Conservation (phyloP, 2,113 vertebrate genomes). For the Suncus etruscus region DNA sequence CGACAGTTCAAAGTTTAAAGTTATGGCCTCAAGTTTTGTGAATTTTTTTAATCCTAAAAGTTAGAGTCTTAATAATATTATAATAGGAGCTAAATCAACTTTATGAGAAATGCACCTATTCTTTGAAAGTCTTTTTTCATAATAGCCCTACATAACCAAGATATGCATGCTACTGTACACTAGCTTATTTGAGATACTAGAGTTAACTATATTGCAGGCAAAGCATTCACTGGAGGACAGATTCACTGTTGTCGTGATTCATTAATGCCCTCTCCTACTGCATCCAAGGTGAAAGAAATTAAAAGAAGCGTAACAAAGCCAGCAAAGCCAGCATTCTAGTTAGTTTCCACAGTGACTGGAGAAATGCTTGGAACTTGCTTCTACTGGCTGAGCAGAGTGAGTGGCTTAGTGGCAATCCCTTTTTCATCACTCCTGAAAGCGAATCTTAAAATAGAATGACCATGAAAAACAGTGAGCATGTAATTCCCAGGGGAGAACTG, state of each 20-base stretch:
- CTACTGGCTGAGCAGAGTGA: constrained; percentile 7
- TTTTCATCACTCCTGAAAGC: neutral
- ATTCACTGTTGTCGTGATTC: constrained; percentile 54
- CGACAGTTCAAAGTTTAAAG: constrained; percentile 22
- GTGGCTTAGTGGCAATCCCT: neutral
- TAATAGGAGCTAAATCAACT: constrained; percentile 43
- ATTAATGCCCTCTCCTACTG: constrained; percentile 53
- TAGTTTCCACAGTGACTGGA: neutral
- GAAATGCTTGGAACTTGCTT: neutral
- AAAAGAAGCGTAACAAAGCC: constrained; percentile 31
- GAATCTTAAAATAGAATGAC: constrained; percentile 45
- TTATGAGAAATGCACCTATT: neutral
- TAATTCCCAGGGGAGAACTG: neutral
- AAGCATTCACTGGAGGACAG: constrained; percentile 9
- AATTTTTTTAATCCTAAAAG: constrained; percentile 16
- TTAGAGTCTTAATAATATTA: constrained; percentile 22
- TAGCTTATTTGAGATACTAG: constrained; percentile 39
- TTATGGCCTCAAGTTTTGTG: neutral
- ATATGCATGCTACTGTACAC: constrained; percentile 20
- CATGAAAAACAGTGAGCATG: neutral
- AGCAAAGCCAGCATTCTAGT: constrained; percentile 28
- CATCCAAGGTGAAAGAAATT: constrained; percentile 55
- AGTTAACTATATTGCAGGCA: neutral
- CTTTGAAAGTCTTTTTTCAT: neutral
- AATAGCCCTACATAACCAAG: constrained; percentile 2